These are phyloP conservation scores for Meles meles DNA, from an alignment of 2,113 vertebrate genomes.

Conservation along the genomic window DNA sequence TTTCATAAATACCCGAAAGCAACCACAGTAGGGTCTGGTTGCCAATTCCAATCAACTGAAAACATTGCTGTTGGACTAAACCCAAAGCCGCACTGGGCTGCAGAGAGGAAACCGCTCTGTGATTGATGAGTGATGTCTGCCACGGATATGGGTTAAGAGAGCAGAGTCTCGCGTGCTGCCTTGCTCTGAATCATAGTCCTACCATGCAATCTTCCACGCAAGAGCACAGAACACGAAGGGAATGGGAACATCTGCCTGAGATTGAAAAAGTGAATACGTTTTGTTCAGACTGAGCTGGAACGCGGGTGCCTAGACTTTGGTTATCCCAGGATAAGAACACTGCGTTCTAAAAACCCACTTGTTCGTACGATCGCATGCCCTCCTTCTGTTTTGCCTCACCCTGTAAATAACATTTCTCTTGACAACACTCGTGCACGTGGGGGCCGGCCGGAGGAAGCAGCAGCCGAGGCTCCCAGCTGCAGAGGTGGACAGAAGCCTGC, in stretches of 20 bases:
- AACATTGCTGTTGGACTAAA: not conserved
- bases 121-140: slow-evolving; percentile 29
- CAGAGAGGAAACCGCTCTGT: not conserved
- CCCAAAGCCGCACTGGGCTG: not conserved
- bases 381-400: not conserved
- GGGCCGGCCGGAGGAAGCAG: not conserved
- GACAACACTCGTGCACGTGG: not conserved
- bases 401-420: slow-evolving; percentile 7
- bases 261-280: not conserved
- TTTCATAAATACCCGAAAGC: not conserved
- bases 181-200: not conserved
- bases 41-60: not conserved
- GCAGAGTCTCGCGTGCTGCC: not conserved
- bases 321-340: not conserved
- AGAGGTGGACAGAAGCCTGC: not conserved
- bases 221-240: not conserved
- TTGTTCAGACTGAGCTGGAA: not conserved
- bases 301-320: not conserved
- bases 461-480: not conserved
- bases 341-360: not conserved
- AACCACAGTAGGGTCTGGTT: not conserved
- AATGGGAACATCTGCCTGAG: not conserved
- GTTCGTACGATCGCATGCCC: not conserved
- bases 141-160: not conserved
- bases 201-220: not conserved